Conservation (phyloP, 2,113 vertebrate species). For the Lepus americanus region DNA sequence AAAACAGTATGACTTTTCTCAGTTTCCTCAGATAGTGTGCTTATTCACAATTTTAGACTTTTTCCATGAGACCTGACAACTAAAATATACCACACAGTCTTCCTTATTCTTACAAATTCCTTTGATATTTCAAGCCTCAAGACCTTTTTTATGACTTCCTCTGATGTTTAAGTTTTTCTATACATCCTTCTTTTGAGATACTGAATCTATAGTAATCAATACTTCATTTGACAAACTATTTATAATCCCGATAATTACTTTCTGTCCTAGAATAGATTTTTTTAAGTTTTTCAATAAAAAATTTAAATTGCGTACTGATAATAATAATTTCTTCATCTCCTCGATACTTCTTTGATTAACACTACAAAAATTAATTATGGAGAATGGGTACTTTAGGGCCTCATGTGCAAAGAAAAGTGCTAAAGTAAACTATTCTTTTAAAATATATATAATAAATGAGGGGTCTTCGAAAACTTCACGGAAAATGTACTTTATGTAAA, state of each 20-base stretch:
- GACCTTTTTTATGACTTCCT: background rate
- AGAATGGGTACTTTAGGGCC: background rate
- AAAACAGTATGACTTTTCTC: background rate
- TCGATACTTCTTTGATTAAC: background rate
- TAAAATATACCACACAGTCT: background rate
- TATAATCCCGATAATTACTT: background rate
- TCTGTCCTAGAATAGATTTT: background rate
- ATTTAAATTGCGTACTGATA: background rate
- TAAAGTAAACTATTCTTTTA: background rate
- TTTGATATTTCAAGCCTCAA: background rate
- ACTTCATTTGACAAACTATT: background rate
- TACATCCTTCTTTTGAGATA: background rate
- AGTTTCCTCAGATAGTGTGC: background rate
- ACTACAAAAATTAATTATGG: background rate
- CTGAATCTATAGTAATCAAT: background rate
- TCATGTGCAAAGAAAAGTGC: background rate
- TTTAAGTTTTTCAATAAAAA: background rate
- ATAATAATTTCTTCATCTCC: conserved; percentile 8
- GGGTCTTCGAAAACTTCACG: too few relatives aligned
- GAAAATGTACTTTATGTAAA: too few relatives aligned
- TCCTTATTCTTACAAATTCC: background rate
- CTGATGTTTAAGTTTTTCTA: background rate
- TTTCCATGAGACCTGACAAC: background rate
- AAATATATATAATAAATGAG: too few relatives aligned
- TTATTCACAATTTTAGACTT: background rate